Conservation (phyloP, 2,113 vertebrate species). For the Ammospiza nelsoni region DNA sequence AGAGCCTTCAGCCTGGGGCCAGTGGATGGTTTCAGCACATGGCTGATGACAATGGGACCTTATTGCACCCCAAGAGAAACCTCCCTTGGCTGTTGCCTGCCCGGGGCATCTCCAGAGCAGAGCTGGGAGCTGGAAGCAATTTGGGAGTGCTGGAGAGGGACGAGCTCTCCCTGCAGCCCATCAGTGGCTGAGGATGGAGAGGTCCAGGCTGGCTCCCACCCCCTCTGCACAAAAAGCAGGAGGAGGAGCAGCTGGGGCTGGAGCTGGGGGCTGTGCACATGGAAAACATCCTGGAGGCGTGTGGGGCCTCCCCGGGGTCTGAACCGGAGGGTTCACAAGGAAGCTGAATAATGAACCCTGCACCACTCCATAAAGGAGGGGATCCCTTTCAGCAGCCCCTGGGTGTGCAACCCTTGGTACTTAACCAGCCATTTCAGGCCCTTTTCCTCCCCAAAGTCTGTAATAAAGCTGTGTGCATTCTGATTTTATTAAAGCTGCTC, state of each 20-base stretch:
- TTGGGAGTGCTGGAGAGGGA: background rate
- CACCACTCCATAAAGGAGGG: slow-evolving; percentile 28
- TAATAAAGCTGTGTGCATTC: background rate
- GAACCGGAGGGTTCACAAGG: background rate
- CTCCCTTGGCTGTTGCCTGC: fast-evolving
- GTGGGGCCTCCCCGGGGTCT: background rate
- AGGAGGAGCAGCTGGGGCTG: background rate
- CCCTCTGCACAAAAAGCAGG: background rate
- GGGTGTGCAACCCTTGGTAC: background rate
- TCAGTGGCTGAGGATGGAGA: background rate
- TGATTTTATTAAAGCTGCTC: slow-evolving; percentile 53
- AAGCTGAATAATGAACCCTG: slow-evolving; percentile 38
- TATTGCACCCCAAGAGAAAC: background rate
- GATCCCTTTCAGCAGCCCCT: background rate
- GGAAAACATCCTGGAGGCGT: background rate
- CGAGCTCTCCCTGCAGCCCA: background rate
- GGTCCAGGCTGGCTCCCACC: background rate
- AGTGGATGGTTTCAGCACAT: fast-evolving
- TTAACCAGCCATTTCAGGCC: slow-evolving; percentile 37
- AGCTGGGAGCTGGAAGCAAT: background rate
- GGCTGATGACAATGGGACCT: background rate
- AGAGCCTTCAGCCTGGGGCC: background rate
- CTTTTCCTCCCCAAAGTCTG: background rate
- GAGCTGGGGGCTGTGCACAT: background rate
- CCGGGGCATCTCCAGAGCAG: background rate